Percentiles rank a stretch among this genome's conserved stretches.
Evolutionary conservation across 35 echinoderm and acorn worm species (phyloP).

Genomic region (Ophiothrix spiculata): DNA sequence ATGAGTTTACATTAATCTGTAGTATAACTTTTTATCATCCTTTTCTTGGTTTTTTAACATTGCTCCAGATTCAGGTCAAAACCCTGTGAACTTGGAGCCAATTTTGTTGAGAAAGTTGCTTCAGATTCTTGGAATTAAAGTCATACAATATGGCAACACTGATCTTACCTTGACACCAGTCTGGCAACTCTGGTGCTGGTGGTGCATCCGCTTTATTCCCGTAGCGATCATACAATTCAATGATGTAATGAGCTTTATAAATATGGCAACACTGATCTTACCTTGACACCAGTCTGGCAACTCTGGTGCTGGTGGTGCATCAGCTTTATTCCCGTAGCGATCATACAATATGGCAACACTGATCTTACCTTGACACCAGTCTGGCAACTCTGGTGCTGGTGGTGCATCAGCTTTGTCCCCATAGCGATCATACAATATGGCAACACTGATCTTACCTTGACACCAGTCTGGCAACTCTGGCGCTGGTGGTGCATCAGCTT

Average conservation of each 20-base stretch:
- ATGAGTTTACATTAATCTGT: no score
- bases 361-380: conserved; percentile 84
- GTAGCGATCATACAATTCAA: conserved; percentile 84
- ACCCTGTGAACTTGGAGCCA: no score
- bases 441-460: conserved; percentile 41
- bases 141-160: background rate
- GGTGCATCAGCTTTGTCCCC: conserved; percentile 74
- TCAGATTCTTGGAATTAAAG: no score
- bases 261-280: conserved; percentile 26
- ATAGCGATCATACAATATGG: conserved; percentile 41
- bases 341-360: background rate
- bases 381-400: conserved; percentile 68
- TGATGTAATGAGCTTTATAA: conserved; percentile 91
- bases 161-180: conserved; percentile 84
- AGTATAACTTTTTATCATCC: no score
- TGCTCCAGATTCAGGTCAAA: no score
- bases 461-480: conserved; percentile 92
- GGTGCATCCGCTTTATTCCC: conserved; percentile 72
- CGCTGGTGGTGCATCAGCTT: conserved; percentile 60
- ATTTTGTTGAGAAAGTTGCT: no score
- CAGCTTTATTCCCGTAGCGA: conserved; percentile 76
- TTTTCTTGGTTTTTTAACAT: no score
- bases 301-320: conserved; percentile 70
- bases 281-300: conserved; percentile 89
- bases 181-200: conserved; percentile 68